phyloP scores from a whole-genome alignment of 2,797 vertebrate genomes.

The Haliaeetus vocifer region DNA sequence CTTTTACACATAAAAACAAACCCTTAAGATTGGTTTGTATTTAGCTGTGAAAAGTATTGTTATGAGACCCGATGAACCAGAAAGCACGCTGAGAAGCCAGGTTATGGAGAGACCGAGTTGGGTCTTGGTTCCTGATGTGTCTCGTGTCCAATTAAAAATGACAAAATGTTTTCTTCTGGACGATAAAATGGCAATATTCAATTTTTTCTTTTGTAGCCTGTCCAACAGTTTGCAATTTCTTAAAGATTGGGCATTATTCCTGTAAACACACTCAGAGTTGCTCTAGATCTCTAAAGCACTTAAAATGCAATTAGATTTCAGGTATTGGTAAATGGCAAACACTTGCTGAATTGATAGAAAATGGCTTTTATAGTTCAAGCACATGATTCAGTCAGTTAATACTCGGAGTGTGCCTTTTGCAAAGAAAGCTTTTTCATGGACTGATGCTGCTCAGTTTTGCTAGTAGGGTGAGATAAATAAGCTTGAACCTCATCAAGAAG shows the following conservation, averaged over 20 bases:
- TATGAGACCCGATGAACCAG: neutral
- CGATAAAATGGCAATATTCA: neutral
- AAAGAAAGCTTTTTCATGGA: neutral
- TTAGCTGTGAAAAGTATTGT: neutral
- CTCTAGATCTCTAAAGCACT: neutral
- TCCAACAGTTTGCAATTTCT: neutral
- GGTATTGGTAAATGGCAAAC: neutral
- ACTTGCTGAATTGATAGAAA: neutral
- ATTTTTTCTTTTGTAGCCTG: neutral
- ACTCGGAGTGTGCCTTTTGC: neutral
- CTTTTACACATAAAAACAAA: neutral
- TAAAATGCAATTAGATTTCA: slow-evolving; percentile 6
- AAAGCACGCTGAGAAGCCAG: neutral
- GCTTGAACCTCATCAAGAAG: neutral
- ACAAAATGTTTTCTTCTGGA: neutral
- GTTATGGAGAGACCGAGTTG: neutral
- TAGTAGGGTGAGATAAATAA: neutral
- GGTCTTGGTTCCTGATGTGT: neutral
- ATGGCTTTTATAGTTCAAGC: neutral
- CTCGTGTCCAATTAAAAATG: neutral
- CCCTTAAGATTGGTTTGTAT: neutral
- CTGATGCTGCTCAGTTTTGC: neutral
- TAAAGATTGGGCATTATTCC: neutral
- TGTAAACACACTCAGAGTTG: neutral
- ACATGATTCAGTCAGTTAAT: neutral